phyloP scores from a whole-genome alignment of 2,888 invertebrate genomes.

The Achlya flavicornis region DNA sequence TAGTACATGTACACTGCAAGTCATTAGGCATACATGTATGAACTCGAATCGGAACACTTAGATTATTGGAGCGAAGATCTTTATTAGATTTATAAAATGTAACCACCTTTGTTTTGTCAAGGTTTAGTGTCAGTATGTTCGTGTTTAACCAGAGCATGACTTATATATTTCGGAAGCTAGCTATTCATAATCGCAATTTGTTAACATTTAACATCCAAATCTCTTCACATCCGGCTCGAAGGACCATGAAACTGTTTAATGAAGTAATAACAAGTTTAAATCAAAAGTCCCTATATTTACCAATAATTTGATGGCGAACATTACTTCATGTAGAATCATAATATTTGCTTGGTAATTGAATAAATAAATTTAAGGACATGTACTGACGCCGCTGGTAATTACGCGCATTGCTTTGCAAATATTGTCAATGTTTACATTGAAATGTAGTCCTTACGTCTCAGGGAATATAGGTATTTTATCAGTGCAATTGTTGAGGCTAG shows the following conservation, averaged over 20 bases:
- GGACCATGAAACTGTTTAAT: slow-evolving; percentile 1
- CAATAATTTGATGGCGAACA: background rate
- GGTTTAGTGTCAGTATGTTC: too few relatives aligned
- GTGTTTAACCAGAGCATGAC: too few relatives aligned
- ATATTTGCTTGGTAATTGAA: background rate
- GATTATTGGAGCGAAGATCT: too few relatives aligned
- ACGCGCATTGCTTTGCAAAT: background rate
- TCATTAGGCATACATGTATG: too few relatives aligned
- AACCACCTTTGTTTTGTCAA: too few relatives aligned
- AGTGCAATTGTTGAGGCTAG: slow-evolving; percentile 15
- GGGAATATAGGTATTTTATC: background rate
- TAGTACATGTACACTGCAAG: too few relatives aligned
- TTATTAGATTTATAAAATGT: too few relatives aligned
- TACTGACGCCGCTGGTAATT: background rate
- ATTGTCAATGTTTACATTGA: background rate
- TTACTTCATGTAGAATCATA: background rate
- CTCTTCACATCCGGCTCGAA: background rate
- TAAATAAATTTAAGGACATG: slow-evolving; percentile 4
- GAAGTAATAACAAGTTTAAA: background rate
- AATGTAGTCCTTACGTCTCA: background rate
- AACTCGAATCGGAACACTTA: too few relatives aligned
- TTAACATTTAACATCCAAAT: background rate
- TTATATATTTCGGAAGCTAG: too few relatives aligned
- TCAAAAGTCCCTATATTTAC: background rate
- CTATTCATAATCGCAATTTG: too few relatives aligned